Conservation (phyloP, 1,140 invertebrate species). For the Conus betulinus region DNA sequence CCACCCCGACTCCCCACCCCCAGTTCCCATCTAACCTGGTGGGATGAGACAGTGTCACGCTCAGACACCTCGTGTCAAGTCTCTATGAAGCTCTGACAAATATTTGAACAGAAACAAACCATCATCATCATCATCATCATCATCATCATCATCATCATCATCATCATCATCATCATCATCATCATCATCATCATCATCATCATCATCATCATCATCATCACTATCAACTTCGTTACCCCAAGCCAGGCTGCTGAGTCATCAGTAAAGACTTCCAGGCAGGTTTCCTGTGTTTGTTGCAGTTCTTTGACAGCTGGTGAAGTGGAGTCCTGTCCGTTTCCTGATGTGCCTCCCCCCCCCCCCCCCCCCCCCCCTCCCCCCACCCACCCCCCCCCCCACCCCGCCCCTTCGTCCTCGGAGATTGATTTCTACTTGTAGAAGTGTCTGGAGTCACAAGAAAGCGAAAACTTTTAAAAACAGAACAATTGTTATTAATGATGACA, state of each 20-base stretch:
- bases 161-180: neutral
- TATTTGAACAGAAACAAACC: neutral
- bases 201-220: neutral
- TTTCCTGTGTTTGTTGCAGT: neutral
- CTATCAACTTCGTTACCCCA: neutral
- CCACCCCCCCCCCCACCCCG: too few relatives aligned
- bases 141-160: neutral
- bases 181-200: neutral
- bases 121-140: neutral
- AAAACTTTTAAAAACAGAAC: too few relatives aligned
- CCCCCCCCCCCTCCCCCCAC: too few relatives aligned
- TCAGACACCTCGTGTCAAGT: neutral
- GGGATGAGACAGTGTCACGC: neutral
- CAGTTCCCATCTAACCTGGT: neutral
- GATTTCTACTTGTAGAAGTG: too few relatives aligned
- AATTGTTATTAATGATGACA: too few relatives aligned
- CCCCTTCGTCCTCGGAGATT: too few relatives aligned
- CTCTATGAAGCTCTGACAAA: neutral
- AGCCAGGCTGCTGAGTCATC: neutral
- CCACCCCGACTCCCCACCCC: too few relatives aligned
- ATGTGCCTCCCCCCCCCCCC: too few relatives aligned
- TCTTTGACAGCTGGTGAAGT: neutral
- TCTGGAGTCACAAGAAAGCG: too few relatives aligned
- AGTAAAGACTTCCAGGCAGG: neutral
- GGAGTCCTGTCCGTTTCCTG: too few relatives aligned